phyloP scores from a whole-genome alignment of 2,113 vertebrate species.

The Larimichthys polyactis region DNA sequence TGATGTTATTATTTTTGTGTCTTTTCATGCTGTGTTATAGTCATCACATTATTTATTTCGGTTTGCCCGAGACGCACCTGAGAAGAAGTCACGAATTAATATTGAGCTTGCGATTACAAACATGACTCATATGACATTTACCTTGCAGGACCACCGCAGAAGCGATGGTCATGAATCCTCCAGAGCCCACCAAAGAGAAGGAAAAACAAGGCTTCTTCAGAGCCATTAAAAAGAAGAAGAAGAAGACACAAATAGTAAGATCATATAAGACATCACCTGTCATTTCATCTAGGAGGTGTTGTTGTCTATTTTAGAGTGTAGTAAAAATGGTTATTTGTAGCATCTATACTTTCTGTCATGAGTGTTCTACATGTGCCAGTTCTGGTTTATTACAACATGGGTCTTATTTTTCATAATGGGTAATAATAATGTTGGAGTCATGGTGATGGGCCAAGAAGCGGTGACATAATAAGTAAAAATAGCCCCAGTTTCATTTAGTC shows the following conservation, averaged over 20 bases:
- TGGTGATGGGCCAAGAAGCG: not conserved
- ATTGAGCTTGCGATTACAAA: constrained; percentile 15
- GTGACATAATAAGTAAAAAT: not conserved
- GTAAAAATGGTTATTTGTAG: not conserved
- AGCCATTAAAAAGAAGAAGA: constrained; percentile 99
- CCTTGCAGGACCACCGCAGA: constrained; percentile 91
- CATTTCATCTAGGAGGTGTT: not conserved
- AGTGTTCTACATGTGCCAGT: not conserved
- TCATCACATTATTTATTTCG: not conserved
- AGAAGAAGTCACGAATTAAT: constrained; percentile 8
- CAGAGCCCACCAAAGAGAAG: constrained; percentile 96
- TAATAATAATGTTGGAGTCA: not conserved
- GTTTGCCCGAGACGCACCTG: not conserved
- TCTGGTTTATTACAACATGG: not conserved
- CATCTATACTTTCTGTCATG: not conserved
- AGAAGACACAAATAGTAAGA: constrained; percentile 97
- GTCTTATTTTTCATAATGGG: not conserved
- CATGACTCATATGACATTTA: constrained; percentile 14
- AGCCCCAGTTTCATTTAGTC: not conserved
- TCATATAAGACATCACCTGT: not conserved
- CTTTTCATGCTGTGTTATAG: not conserved
- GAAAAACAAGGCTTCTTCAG: constrained; percentile 99
- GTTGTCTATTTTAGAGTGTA: not conserved
- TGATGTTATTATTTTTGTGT: not conserved
- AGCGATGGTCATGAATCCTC: constrained; percentile 92